Evolutionary conservation across 2,113 vertebrate species (phyloP).

Genomic region (Cryptomyrus ogoouensis): DNA sequence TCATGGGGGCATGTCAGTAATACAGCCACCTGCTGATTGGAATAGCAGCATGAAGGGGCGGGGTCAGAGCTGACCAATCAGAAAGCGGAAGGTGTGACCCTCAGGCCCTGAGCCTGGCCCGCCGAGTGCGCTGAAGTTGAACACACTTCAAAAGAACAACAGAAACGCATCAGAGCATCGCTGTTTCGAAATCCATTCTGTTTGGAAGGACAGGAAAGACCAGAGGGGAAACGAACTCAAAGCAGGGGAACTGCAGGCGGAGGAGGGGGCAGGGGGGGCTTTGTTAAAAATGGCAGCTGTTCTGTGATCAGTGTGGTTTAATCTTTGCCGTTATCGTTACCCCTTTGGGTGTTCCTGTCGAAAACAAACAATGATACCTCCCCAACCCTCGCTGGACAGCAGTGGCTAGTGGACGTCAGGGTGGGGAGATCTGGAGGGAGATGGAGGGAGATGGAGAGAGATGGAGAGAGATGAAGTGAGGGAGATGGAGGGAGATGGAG

Average conservation of each 20-base stretch:
- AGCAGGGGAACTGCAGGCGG: background rate
- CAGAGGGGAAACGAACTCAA: background rate
- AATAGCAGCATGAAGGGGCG: background rate
- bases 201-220: background rate
- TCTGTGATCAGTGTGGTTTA: constrained; percentile 11
- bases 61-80: background rate
- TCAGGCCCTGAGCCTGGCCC: background rate
- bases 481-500: background rate
- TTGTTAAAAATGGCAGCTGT: constrained; percentile 14
- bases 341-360: background rate
- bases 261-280: background rate
- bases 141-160: background rate
- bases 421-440: background rate
- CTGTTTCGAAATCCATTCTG: background rate
- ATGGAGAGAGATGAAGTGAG: background rate
- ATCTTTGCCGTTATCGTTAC: background rate
- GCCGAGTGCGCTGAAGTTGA: background rate
- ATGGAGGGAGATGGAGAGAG: background rate
- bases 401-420: background rate
- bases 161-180: background rate
- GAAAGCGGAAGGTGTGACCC: background rate
- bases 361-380: background rate
- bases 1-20: background rate
- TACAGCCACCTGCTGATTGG: background rate
- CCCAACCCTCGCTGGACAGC: background rate